Base-by-base conservation (phyloP, 2,797 vertebrate genomes). In the Phataginus tetradactyla region DNA sequence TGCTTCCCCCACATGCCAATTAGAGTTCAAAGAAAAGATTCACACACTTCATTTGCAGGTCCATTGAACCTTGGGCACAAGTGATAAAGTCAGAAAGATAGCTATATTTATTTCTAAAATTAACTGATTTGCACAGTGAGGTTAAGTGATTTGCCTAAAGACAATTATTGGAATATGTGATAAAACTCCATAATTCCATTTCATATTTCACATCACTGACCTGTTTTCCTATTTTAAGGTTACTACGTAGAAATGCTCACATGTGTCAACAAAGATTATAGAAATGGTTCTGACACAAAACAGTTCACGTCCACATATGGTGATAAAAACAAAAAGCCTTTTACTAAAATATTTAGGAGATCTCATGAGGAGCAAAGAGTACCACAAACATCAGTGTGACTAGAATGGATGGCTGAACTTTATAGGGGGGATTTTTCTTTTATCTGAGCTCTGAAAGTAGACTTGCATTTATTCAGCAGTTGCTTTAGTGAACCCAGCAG, bases 21-120 rank as follows among this genome's bases (percentile, higher is more conserved):
- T 97, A 97, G 94, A 96, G 97, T 97, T 98, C 97, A 97, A 97
- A 97, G 97, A 86, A 92, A 95, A 97, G 81, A 96, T 94, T 91
- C 96, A 53, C 84, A 94, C 55, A 94, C 89, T 94, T 97, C 96
- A 97, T 97, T 97, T 97, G 89, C 71, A 97, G 92, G 97, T 94
- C 89, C n/a, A 39, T 17, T 95, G 95, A 97, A 96, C 94, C 95
- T 64, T 94, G 86, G 91, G 96, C 95, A 96, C 69, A 55, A 89
- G 92, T 66, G 95, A 96, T 97, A 97, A 96, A 97, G 77, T 94
- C 91, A 87, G 91, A 94, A 91, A 97, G 89, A 94, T 78, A 88
- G 83, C 85, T 94, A 57, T 97, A 93, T 97, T 96, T 97, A 96
- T 96, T 96, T 89, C 97, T 93, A 97, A 97, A 96, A 96, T 96